phyloP scores from a whole-genome alignment of 2,113 vertebrate genomes.

The Phodopus roborovskii region DNA sequence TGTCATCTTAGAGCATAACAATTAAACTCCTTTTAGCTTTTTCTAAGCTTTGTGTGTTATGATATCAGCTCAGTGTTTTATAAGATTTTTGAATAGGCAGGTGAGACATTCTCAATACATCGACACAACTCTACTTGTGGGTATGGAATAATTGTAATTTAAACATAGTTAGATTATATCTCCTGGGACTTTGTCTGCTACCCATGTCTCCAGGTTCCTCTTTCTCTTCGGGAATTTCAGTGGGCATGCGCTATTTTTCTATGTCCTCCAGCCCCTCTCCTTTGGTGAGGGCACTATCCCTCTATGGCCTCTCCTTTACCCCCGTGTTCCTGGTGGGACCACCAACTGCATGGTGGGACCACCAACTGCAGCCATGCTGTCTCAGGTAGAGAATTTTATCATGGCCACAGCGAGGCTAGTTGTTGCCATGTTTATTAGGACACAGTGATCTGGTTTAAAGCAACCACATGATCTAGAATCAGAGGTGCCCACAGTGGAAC shows the following conservation, averaged over 20 bases:
- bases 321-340: background rate
- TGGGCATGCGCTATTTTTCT: background rate
- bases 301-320: background rate
- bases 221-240: background rate
- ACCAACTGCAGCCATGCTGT: background rate
- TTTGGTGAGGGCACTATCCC: background rate
- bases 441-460: background rate
- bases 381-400: background rate
- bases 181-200: background rate
- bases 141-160: constrained; percentile 4
- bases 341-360: background rate
- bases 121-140: background rate
- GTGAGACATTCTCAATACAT: constrained; percentile 12
- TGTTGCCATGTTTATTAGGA: background rate
- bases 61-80: background rate
- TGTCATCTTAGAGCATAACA: background rate
- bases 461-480: background rate
- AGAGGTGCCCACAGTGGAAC: background rate
- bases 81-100: background rate
- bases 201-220: background rate
- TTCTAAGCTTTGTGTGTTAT: background rate
- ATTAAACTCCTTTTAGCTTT: constrained; percentile 11
- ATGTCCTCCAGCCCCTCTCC: background rate
- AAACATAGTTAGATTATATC: background rate
- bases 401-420: background rate